Evolutionary conservation across 2,888 invertebrate species (phyloP), one percentile per base, ranked within the genome.

Genomic region (Ischnura elegans): DNA sequence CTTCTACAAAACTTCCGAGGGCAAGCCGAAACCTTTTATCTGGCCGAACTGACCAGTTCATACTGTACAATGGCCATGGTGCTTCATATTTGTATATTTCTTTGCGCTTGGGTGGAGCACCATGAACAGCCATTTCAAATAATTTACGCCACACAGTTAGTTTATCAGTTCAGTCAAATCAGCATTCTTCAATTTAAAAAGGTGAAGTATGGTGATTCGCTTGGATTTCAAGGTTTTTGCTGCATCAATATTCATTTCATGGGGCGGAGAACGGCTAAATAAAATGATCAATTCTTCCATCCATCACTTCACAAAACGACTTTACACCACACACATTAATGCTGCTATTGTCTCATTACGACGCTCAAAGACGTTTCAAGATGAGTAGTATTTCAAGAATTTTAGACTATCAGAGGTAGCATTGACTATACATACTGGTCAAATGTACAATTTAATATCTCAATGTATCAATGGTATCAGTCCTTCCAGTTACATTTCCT

Each of bases 41-140:
- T 3, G 99, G 99, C 94, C 99, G 96, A 10, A 99, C 99, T 3
- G 99, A 99, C 99, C 99, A 99, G 96, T 99, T 99, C 99, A 99
- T 99, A 95, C 99, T 99, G 96, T 99, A 99, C 42, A 99, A 96
- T 0, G 99, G 99, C 99, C 99, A 99, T 96, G 99, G 99, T 43
- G 99, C 99, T 96, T 99, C 98, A 95, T 99, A 99, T 96, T 99
- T 99, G 96, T 98, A 98, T 95, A 98, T 98, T 96, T 98, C 98
- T 96, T 98, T 98, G 87, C 98, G 96, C 95, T 98, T 98, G 5
- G 95, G 95, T 8, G 95, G 94, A 36, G 95, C 94, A 45, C 94
- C 94, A 85, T 94, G 95, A 47, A 95, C 94, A 29, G 95, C 95
- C 95, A 95, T 95, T 86, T 85, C 85, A 51, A 93, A 29, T 55